Evolutionary conservation across 2,888 invertebrate genomes (phyloP).

Genomic region (Andricus curvator): DNA sequence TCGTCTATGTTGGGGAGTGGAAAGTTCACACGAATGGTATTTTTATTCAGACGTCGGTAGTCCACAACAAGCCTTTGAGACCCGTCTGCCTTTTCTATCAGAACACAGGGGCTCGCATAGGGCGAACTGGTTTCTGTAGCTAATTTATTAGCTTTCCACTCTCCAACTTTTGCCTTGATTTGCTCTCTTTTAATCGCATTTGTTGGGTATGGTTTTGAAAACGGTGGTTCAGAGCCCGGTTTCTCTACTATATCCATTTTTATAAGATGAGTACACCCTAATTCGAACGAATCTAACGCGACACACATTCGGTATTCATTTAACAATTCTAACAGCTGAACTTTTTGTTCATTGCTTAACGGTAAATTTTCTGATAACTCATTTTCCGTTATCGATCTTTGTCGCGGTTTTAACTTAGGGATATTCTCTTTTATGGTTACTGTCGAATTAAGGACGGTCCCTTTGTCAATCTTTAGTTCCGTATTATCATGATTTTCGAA

Average conservation of each 20-base stretch:
- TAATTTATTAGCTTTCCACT: constrained; percentile 47
- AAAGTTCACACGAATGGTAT: constrained; percentile 50
- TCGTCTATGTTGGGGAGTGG: constrained; percentile 48
- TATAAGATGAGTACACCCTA: no score
- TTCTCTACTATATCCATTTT: constrained; percentile 18
- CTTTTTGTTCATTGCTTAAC: not conserved
- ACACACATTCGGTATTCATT: not conserved
- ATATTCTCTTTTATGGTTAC: not conserved
- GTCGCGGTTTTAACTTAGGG: not conserved
- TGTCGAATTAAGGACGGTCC: not conserved
- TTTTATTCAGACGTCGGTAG: constrained; percentile 46
- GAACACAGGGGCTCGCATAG: constrained; percentile 45
- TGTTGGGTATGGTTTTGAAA: constrained; percentile 43
- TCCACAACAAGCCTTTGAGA: constrained; percentile 44
- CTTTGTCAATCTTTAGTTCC: not conserved
- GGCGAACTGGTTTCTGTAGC: constrained; percentile 41
- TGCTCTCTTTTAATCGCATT: constrained; percentile 44
- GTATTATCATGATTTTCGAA: not conserved
- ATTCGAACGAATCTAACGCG: no score
- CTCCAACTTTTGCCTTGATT: constrained; percentile 44
- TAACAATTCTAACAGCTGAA: not conserved
- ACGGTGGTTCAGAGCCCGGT: constrained; percentile 12
- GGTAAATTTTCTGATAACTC: not conserved
- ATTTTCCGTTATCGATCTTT: not conserved
- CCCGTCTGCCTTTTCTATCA: constrained; percentile 44